phyloP scores from a whole-genome alignment of 1,140 invertebrate genomes.

The Chrysomallon squamiferum region DNA sequence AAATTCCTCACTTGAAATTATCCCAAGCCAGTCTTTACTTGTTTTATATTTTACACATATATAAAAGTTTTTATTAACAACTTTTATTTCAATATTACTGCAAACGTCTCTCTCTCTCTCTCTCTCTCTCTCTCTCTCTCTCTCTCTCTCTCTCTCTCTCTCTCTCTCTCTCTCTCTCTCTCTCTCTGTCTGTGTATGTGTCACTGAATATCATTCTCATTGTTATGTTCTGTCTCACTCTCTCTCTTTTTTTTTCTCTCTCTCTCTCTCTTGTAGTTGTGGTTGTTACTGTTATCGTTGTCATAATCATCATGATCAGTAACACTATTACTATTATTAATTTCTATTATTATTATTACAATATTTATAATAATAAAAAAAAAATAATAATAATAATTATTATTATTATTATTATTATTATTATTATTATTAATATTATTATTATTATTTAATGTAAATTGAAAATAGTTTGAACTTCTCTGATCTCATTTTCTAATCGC shows the following conservation, averaged over 20 bases:
- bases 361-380: too few species aligned
- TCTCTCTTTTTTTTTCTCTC: conserved; percentile 6
- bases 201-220: background rate
- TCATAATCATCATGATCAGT: background rate
- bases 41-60: too few species aligned
- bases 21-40: too few species aligned
- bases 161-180: conserved; percentile 12
- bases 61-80: too few species aligned
- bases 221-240: background rate
- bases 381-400: too few species aligned
- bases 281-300: background rate
- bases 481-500: background rate
- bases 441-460: background rate
- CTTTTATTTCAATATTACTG: too few species aligned
- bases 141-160: conserved; percentile 9
- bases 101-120: conserved; percentile 1
- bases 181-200: conserved; percentile 11
- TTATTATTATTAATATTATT: background rate
- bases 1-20: too few species aligned
- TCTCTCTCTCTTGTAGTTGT: background rate
- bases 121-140: conserved; percentile 6
- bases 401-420: too few species aligned
- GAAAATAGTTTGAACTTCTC: background rate
- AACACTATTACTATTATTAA: background rate
- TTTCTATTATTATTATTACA: background rate